Conservation (phyloP, 2,888 invertebrate genomes). For the Sinotaia quadrata region DNA sequence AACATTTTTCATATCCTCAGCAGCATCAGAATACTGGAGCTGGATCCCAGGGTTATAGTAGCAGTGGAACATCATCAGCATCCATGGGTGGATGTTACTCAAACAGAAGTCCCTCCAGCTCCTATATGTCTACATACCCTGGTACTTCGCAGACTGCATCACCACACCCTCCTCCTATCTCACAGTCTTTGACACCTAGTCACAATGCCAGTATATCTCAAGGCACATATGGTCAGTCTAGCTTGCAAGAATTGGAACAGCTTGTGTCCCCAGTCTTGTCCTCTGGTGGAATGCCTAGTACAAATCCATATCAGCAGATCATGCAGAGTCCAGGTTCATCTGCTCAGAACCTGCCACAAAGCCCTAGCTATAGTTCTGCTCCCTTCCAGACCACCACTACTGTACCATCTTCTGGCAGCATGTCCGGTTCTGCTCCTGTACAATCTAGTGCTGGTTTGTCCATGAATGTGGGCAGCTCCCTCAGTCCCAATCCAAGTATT, state of each 20-base stretch:
- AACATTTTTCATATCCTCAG: constrained; percentile 33
- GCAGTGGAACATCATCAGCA: constrained; percentile 33
- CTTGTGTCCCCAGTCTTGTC: constrained; percentile 48
- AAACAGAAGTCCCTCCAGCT: constrained; percentile 53
- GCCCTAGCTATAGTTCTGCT: constrained; percentile 41
- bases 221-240: constrained; percentile 50
- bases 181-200: constrained; percentile 41
- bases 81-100: constrained; percentile 50
- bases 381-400: constrained; percentile 42
- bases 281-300: constrained; percentile 30
- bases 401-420: constrained; percentile 38
- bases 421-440: constrained; percentile 20
- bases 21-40: constrained; percentile 25
- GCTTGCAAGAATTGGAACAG: constrained; percentile 52
- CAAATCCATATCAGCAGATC: constrained; percentile 44
- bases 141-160: constrained; percentile 44
- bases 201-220: constrained; percentile 48
- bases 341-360: constrained; percentile 24
- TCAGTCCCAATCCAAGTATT: constrained; percentile 46
- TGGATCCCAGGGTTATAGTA: constrained; percentile 15
- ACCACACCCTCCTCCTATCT: constrained; percentile 54
- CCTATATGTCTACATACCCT: constrained; percentile 33
- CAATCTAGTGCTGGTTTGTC: constrained; percentile 20
- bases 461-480: constrained; percentile 36
- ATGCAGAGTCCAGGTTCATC: constrained; percentile 38